These are phyloP conservation scores for Stenchaetothrips biformis DNA, from an alignment of 2,888 invertebrate genomes.

Conservation along the genomic window DNA sequence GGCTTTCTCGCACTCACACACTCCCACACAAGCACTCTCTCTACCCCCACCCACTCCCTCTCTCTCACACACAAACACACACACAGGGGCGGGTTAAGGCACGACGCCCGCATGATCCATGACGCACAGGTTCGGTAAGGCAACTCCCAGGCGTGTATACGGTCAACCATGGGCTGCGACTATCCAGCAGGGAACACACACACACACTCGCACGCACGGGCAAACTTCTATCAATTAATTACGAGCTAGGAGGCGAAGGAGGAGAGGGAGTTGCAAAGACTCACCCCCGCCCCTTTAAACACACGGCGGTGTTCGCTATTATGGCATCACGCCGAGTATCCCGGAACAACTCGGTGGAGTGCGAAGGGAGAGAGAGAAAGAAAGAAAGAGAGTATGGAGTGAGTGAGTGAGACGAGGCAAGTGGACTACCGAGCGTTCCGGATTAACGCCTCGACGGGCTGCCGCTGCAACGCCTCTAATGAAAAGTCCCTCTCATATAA, in stretches of 20 bases:
- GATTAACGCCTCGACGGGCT: no score
- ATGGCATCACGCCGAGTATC: neutral
- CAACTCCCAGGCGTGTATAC: neutral
- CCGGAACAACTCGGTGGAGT: neutral
- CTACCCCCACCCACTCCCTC: neutral
- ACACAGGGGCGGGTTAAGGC: neutral
- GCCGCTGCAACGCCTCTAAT: no score
- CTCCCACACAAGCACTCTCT: neutral
- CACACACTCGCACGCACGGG: neutral
- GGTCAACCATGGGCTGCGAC: no score
- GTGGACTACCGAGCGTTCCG: no score
- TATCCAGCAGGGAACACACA: neutral
- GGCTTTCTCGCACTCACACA: neutral
- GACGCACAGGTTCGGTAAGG: neutral
- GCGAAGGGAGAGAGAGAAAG: neutral
- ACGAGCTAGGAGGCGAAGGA: neutral
- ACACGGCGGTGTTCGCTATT: neutral
- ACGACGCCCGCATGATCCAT: neutral
- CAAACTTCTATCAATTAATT: neutral
- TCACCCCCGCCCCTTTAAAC: neutral
- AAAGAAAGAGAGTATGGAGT: neutral
- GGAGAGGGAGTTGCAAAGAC: neutral
- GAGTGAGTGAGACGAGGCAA: no score
- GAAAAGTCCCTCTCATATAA: no score
- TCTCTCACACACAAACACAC: neutral